A percentile compares a stretch with the other conserved stretches of the same genome.
These are phyloP conservation scores for Rana temporaria DNA, from an alignment of 2,113 vertebrate genomes.

Conservation along the genomic window DNA sequence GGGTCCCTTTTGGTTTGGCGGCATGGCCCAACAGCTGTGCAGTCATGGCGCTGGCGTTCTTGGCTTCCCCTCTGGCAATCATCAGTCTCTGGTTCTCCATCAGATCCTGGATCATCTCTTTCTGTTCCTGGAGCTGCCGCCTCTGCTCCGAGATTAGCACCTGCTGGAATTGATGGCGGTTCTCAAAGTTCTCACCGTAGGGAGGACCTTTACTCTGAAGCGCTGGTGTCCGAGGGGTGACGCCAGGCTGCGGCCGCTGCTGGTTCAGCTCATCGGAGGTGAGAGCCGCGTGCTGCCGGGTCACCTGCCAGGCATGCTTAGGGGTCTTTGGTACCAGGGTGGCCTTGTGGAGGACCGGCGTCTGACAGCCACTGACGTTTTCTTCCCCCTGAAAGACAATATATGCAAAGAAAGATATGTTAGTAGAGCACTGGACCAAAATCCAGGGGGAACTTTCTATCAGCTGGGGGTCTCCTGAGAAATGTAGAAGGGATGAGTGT, in stretches of 20 bases:
- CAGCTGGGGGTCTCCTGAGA: too few species aligned
- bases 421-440: too few species aligned
- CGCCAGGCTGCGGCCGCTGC: constrained; percentile 21
- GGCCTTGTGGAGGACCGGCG: constrained; percentile 6
- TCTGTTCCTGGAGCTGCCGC: constrained; percentile 84
- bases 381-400: background rate
- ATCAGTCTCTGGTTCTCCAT: constrained; percentile 74
- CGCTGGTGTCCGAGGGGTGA: constrained; percentile 11
- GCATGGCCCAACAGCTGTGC: constrained; percentile 42
- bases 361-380: background rate
- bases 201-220: constrained; percentile 56
- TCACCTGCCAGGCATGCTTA: constrained; percentile 73
- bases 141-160: constrained; percentile 83
- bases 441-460: too few species aligned
- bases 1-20: constrained; percentile 54
- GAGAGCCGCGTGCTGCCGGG: constrained; percentile 62
- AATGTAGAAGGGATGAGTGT: too few species aligned
- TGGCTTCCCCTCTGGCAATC: constrained; percentile 68
- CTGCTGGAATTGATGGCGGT: constrained; percentile 77
- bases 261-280: constrained; percentile 62
- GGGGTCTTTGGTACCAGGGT: constrained; percentile 23
- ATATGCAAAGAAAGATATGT: too few species aligned
- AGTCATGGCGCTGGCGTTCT: constrained; percentile 55
- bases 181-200: constrained; percentile 69
- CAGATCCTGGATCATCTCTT: constrained; percentile 78